Evolutionary conservation across 1,140 invertebrate genomes (phyloP).

Genomic region (Drosophila trapezifrons): DNA sequence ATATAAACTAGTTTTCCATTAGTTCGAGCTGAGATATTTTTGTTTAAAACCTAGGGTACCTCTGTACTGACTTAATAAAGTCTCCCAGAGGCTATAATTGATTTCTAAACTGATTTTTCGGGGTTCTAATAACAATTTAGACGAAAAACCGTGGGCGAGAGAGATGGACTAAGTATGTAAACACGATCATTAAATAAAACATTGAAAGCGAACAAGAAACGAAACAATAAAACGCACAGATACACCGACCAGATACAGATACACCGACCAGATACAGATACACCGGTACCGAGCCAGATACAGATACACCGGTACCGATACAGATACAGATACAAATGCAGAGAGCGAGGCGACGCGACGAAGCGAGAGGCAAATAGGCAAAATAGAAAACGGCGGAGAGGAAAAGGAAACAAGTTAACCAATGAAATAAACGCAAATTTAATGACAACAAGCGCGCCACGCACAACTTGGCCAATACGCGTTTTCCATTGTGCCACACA

Average conservation of each 20-base stretch:
- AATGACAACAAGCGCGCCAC: conserved; percentile 76
- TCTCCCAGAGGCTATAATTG: conserved; percentile 15
- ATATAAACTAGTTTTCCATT: conserved; percentile 2
- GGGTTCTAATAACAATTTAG: conserved; percentile 47
- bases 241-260: conserved; percentile 9
- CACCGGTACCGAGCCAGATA: conserved; percentile 2
- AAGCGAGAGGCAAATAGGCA: conserved; percentile 42
- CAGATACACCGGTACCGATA: too few species aligned
- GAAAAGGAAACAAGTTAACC: conserved; percentile 74
- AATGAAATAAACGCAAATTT: conserved; percentile 83
- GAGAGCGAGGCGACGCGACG: background rate
- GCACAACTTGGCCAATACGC: conserved; percentile 77
- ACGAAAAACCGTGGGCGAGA: conserved; percentile 63
- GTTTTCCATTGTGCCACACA: conserved; percentile 63
- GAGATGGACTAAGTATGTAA: conserved; percentile 67
- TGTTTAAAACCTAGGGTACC: background rate
- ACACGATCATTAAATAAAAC: conserved; percentile 76
- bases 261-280: conserved; percentile 9
- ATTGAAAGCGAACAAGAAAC: conserved; percentile 62
- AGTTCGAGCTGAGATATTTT: background rate
- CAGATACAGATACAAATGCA: conserved; percentile 14
- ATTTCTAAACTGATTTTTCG: conserved; percentile 20
- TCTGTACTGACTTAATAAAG: background rate
- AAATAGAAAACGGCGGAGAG: conserved; percentile 49
- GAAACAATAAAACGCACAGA: conserved; percentile 66